A percentile compares a stretch with the other conserved stretches of the same genome.
Evolutionary conservation across 1,140 invertebrate species (phyloP).

Genomic region (Hycleus phaleratus): DNA sequence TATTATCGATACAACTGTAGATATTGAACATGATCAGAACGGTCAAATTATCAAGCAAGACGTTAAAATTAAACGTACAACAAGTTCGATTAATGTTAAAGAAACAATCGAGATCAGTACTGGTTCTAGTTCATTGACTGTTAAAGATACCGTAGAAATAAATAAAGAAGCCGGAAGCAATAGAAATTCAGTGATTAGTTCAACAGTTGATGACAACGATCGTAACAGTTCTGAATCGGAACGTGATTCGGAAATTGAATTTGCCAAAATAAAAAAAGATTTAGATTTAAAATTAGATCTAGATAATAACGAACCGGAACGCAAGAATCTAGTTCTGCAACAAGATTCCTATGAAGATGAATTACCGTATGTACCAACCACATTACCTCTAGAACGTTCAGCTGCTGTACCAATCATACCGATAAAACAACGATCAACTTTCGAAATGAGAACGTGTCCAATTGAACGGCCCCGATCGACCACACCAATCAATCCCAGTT

Average conservation of each 20-base stretch:
- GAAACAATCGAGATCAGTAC: not conserved
- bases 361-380: conserved; percentile 79
- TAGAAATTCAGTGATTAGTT: conserved; percentile 9
- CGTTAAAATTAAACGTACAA: not conserved
- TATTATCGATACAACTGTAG: not conserved
- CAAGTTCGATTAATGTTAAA: not conserved
- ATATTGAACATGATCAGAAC: too few relatives aligned
- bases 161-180: not conserved
- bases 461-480: conserved; percentile 81
- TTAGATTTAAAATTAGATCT: conserved; percentile 34
- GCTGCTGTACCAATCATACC: conserved; percentile 73
- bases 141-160: not conserved
- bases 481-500: conserved; percentile 68
- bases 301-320: conserved; percentile 51
- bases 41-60: not conserved
- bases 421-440: conserved; percentile 62
- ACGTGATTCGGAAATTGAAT: conserved; percentile 58
- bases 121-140: not conserved
- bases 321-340: conserved; percentile 66
- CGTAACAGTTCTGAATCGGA: conserved; percentile 74
- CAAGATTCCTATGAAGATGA: conserved; percentile 83
- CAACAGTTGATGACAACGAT: conserved; percentile 42
- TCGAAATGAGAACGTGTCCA: conserved; percentile 68
- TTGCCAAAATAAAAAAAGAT: conserved; percentile 42
- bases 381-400: conserved; percentile 72